These are phyloP conservation scores for Danionella cerebrum DNA, from an alignment of 2,113 vertebrate species.

Conservation along the genomic window DNA sequence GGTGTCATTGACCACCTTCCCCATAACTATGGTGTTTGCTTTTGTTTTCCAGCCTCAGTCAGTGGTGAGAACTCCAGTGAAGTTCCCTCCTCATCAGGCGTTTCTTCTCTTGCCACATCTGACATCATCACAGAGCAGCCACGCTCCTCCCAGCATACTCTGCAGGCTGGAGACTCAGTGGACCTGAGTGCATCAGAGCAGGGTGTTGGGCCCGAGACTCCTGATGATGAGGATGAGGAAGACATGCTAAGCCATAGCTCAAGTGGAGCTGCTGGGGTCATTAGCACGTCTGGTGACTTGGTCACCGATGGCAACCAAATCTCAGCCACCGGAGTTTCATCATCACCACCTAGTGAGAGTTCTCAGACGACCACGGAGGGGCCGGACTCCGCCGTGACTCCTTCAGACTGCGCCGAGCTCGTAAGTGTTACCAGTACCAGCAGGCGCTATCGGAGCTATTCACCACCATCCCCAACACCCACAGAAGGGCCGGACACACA, in stretches of 20 bases:
- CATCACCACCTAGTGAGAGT: conserved; percentile 89
- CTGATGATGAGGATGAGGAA: conserved; percentile 57
- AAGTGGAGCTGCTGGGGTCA: conserved; percentile 71
- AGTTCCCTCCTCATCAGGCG: conserved; percentile 59
- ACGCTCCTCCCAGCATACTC: conserved; percentile 78
- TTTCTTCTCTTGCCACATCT: conserved; percentile 61
- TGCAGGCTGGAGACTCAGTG: conserved; percentile 83
- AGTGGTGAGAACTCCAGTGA: conserved; percentile 65
- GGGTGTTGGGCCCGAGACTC: conserved; percentile 63
- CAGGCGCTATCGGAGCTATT: conserved; percentile 52
- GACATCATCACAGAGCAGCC: conserved; percentile 96
- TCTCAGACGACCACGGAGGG: conserved; percentile 98
- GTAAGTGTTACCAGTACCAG: conserved; percentile 70
- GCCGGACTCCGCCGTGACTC: conserved; percentile 92
- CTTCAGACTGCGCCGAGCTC: conserved; percentile 92
- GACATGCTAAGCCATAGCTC: conserved; percentile 84
- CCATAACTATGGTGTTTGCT: neutral
- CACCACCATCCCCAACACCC: conserved; percentile 56
- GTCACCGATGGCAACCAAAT: conserved; percentile 46
- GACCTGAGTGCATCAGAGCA: conserved; percentile 74
- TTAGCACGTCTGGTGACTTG: conserved; percentile 51
- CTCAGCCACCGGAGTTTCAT: conserved; percentile 45
- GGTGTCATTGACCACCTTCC: too few species aligned
- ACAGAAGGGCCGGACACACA: conserved; percentile 55
- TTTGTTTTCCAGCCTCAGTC: conserved; percentile 61